Base-by-base conservation (phyloP, 2,113 vertebrate genomes). In the Ceyx melanurus region DNA sequence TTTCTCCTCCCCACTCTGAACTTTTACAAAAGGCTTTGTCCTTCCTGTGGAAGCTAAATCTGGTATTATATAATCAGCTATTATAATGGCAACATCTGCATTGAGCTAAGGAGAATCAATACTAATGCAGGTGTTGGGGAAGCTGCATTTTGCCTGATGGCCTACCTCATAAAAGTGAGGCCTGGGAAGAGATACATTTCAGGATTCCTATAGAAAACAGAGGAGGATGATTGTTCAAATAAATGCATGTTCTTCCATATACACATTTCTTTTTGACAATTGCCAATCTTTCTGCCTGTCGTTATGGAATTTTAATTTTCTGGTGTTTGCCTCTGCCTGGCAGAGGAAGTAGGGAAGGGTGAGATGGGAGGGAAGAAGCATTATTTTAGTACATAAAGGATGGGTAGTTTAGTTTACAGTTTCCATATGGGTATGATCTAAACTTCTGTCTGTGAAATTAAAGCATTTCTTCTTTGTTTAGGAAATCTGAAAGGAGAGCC, bases 381-480 rank as follows among this genome's bases (percentile, higher is more conserved):
- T 42, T 61, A 8, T n/a, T 79, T 82, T 48, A 42, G 16, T 66
- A 7, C 4, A 7, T 31, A 21, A 67, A 37, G 19, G 40, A 48
- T 48, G 18, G 13, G 9, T 25, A 45, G 26, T 53, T 88, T 56
- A 67, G 64, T 56, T 51, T 67, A 28, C 28, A 20, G 3, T 56
- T 86, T 60, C 15, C 13, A 3, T 64, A 7, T 33, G n/a, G 10
- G 5, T 68, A 4, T 76, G 25, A 35, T 42, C 6, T 54, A 3
- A 68, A 13, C 10, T 83, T 61, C 35, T 64, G 22, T 50, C 17
- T 62, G 11, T 92, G 86, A 86, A 97, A 96, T 91, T 60, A 20
- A 84, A 78, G 7, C 29, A 33, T 74, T 16, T 87, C 28, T 97
- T 89, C 78, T 97, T 93, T 95, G 25, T 97, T 95, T 95, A 97